Evolutionary conservation across 2,113 vertebrate genomes (phyloP), one percentile per base, ranked within the genome.

Genomic region (Oreotrochilus melanogaster): DNA sequence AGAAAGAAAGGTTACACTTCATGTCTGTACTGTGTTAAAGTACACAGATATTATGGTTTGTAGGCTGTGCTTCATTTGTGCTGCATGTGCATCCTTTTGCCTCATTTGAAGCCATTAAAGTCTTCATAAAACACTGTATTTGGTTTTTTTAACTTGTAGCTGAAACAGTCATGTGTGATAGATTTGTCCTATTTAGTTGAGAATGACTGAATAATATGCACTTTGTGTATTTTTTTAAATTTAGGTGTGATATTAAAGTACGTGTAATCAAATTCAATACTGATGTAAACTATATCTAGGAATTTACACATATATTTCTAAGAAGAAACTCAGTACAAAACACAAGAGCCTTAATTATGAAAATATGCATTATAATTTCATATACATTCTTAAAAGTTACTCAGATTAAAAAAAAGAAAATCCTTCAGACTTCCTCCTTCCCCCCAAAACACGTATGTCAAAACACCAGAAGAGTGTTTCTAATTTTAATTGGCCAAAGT

Each of bases 151-250:
- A 86, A 91, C 66, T 89, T 91, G 58, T 47, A 84, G 23, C 8
- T 65, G 33, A 97, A 94, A 87, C 12, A 71, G 51, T 88, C 89
- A 69, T 56, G 10, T 56, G 14, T 37, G 28, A 78, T 54, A 22
- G n/a, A 84, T 96, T 95, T 91, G 47, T 94, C 81, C 91, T 85
- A 62, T 86, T 69, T 96, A 96, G 85, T 76, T 92, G 33, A 62
- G 65, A 97, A 92, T 78, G 81, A 95, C 88, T 94, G 71, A 93
- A 95, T 71, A 93, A 71, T 80, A 66, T 73, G 33, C 45, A 79
- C 69, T 67, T 78, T 51, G 14, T 57, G 51, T 35, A 10, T 9
- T 78, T 31, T 70, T 65, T 18, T 62, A 30, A 39, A 70, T 54
- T 67, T 91, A 74, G 14, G 8, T 45, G 62, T 82, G 56, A 51